Evolutionary conservation across 2,888 invertebrate species (phyloP), one percentile per base, ranked within the genome.

Genomic region (Amiota mariae): DNA sequence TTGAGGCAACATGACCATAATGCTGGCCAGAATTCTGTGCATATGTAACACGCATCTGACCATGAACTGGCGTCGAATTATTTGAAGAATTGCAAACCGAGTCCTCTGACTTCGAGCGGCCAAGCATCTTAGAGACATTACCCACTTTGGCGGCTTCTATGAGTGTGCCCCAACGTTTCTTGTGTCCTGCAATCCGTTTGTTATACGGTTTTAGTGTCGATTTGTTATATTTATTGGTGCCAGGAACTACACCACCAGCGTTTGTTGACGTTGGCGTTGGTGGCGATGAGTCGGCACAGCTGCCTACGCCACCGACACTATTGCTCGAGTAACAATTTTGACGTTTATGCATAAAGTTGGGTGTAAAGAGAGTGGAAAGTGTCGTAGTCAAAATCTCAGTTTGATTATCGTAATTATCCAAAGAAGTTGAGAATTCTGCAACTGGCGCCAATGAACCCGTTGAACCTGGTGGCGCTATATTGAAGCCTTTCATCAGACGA

Each of bases 401-500:
- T 85, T 92, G 92, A 64, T 91, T 91, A 54, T 91, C 91, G 48
- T 91, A 89, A 75, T 88, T 87, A 87, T 94, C 94, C 79, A 95
- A 90, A 18, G 94, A 94, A 6, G 94, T 94, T 81, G 94, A 93
- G 89, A 95, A 94, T 90, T 95, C 95, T 76, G 94, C 95, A 47
- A 95, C 95, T 0, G 95, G 95, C 71, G 95, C 93, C 79, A 95
- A 90, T 75, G 92, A 91, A 74, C 91, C 90, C 70, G 92, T 91
- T 15, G 92, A 92, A 0, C 94, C 93, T 49, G 93, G 93, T 49
- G 95, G 94, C 15, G 94, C 95, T 80, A 97, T 96, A 91, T 97
- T 97, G 92, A 97, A 97, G 15, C 96, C 97, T 90, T 97, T 97
- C 96, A 97, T 97, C 73, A 97, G 91, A 1, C 97, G 93, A 0